Evolutionary conservation across 2,797 vertebrate genomes (phyloP).

Genomic region (Phataginus tetradactyla): DNA sequence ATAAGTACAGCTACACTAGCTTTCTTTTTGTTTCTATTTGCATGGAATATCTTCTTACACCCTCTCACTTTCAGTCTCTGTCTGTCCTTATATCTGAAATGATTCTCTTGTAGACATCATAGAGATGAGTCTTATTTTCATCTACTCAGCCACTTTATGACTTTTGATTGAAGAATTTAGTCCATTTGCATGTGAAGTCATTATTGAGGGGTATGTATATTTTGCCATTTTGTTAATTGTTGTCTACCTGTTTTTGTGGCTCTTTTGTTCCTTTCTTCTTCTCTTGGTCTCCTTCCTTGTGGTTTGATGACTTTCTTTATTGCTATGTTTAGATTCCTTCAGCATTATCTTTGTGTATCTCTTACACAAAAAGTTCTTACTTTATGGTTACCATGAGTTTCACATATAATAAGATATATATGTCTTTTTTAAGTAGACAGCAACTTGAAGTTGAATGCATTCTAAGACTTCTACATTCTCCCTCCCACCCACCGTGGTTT

Average conservation of each 20-base stretch:
- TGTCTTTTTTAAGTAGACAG: background rate
- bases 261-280: background rate
- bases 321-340: background rate
- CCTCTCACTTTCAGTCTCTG: background rate
- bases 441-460: background rate
- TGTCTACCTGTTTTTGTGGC: background rate
- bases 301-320: background rate
- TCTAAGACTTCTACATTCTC: background rate
- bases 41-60: background rate
- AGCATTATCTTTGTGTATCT: background rate
- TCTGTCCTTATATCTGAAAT: background rate
- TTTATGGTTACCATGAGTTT: background rate
- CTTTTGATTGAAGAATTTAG: background rate
- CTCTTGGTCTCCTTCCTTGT: background rate
- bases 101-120: background rate
- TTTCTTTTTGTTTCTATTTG: background rate
- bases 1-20: background rate
- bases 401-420: background rate
- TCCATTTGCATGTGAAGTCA: background rate
- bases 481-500: background rate
- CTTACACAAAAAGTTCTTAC: background rate
- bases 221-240: background rate
- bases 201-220: background rate
- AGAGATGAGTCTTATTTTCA: background rate
- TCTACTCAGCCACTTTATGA: background rate